A percentile compares a stretch with the other conserved stretches of the same genome.
Evolutionary conservation across 2,888 invertebrate genomes (phyloP).

Genomic region (Sinhomidia bicolor): DNA sequence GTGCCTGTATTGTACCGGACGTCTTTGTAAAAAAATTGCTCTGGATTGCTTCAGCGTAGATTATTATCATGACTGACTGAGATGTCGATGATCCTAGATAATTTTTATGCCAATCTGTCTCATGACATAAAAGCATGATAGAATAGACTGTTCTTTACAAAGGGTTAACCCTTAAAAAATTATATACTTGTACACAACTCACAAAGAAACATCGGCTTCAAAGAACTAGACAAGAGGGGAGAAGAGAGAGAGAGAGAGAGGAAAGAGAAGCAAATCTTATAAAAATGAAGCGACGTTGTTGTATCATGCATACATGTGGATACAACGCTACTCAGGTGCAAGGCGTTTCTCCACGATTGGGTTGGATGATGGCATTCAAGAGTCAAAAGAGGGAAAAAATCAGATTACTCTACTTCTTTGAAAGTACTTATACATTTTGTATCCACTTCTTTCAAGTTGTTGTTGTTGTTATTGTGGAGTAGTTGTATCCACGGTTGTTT

Average conservation of each 20-base stretch:
- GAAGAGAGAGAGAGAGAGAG: constrained; percentile 34
- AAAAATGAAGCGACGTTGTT: background rate
- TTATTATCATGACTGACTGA: constrained; percentile 27
- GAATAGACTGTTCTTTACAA: background rate
- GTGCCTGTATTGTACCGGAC: constrained; percentile 55
- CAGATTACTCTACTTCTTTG: constrained; percentile 50
- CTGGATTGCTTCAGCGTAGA: constrained; percentile 64
- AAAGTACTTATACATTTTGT: background rate
- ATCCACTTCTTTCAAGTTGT: background rate
- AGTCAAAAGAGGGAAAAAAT: constrained; percentile 53
- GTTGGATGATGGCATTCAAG: constrained; percentile 34
- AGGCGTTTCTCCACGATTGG: constrained; percentile 49
- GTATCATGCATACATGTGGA: background rate
- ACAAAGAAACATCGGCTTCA: constrained; percentile 2
- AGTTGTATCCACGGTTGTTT: constrained; percentile 15
- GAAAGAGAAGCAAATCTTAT: background rate
- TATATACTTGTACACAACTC: background rate
- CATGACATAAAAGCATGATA: constrained; percentile 23
- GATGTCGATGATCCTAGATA: constrained; percentile 73
- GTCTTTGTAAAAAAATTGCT: constrained; percentile 65
- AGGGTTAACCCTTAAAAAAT: constrained; percentile 36
- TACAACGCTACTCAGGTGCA: constrained; percentile 56
- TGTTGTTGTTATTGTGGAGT: constrained; percentile 9
- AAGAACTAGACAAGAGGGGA: constrained; percentile 1
- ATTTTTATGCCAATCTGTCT: constrained; percentile 64